phyloP scores from a whole-genome alignment of 2,888 invertebrate species.

The Netelia virgata region DNA sequence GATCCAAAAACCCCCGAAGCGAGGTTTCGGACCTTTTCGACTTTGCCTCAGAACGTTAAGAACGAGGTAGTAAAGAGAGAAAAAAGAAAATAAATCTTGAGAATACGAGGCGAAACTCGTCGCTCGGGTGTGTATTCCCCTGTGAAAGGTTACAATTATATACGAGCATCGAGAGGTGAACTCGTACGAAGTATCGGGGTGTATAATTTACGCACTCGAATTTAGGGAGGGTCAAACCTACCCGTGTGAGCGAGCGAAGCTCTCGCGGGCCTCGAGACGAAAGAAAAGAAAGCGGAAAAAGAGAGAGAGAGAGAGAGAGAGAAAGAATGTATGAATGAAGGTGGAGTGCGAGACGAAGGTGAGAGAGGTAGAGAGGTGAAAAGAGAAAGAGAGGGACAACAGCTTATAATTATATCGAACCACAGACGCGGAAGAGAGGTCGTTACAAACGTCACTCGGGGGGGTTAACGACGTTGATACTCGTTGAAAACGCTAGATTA shows the following conservation, averaged over 20 bases:
- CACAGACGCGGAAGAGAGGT: constrained; percentile 37
- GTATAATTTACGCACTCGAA: constrained; percentile 70
- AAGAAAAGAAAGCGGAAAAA: constrained; percentile 5
- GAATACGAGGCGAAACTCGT: constrained; percentile 7
- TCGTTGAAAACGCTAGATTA: constrained; percentile 36
- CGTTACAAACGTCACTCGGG: constrained; percentile 63
- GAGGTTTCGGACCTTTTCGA: too few species aligned
- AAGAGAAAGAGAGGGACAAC: constrained; percentile 54
- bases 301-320: constrained; percentile 15
- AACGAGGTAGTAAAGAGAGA: constrained; percentile 13
- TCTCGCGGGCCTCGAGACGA: constrained; percentile 7
- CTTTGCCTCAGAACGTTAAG: too few species aligned
- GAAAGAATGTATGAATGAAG: constrained; percentile 27
- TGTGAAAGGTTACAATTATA: constrained; percentile 73
- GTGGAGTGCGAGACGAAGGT: constrained; percentile 28
- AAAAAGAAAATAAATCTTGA: constrained; percentile 43
- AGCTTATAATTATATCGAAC: constrained; percentile 74
- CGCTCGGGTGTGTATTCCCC: constrained; percentile 19
- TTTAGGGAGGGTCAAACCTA: constrained; percentile 62
- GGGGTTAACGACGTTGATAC: constrained; percentile 70
- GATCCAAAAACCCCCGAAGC: too few species aligned
- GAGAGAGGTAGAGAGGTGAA: constrained; percentile 49
- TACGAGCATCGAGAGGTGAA: constrained; percentile 53
- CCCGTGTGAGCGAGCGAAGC: constrained; percentile 47
- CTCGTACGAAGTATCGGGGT: constrained; percentile 42